Base-by-base conservation (phyloP, 2,888 invertebrate species). In the Sclerodermus sp. region DNA sequence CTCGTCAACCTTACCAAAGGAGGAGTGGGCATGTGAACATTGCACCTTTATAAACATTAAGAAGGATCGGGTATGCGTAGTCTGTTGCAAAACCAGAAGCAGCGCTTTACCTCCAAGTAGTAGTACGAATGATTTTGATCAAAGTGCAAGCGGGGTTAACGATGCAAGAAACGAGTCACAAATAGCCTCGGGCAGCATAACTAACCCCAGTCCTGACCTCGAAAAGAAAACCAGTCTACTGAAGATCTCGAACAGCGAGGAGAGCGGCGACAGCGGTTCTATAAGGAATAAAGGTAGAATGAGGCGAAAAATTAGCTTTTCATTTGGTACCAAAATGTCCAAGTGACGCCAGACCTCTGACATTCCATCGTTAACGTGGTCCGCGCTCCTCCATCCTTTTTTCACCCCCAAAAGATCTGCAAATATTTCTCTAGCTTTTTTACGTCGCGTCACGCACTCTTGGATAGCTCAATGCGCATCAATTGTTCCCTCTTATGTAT, bases 21-120 rank as follows among this genome's bases (percentile, higher is more conserved):
- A 83, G 12, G 80, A 84, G 47, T 95, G 94, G 94, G 87, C 90
- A 58, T 95, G 94, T 75, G 91, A 92, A 69, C 91, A 93, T 70
- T 95, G 94, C 73, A 95, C 94, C 0, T 93, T 87, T 73, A 88
- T 93, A 2, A 95, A 95, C 73, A 88, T 89, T 53, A 80, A 89
- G 0, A 89, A 88, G 15, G 85, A 87, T 0, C 86, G 88, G 63
- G 89, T 94, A 34, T 94, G 94, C 71, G 83, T 84, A 12, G 86
- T 94, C 44, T 95, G 94, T 73, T 94, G 93, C 70, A 92, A 93
- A 73, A 94, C 94, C 0, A 74, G 69, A 31, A 72, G 66, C 54
- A 70, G 73, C 48, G 76, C 72, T 4, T 49, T 78, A 5, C 72
- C 70, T 1, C 66, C 68, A 1, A 56, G 43, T 17, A 13, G 6